Percentiles rank a stretch among this genome's conserved stretches.
Evolutionary conservation across 2,888 invertebrate species (phyloP).

Genomic region (Lampropteryx suffumata): DNA sequence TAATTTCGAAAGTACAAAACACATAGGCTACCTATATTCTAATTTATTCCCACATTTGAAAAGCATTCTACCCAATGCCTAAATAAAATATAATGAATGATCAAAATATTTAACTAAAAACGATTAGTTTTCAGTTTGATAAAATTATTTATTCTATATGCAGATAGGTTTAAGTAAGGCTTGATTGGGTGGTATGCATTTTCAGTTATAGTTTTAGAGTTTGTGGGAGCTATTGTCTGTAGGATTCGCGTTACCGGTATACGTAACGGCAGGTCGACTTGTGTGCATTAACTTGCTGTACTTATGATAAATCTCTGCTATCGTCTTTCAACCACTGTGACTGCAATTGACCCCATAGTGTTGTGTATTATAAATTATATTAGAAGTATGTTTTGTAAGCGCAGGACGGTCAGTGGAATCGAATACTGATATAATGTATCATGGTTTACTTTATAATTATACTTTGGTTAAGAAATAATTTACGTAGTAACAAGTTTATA

Average conservation of each 20-base stretch:
- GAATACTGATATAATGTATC: conserved; percentile 73
- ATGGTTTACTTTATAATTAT: conserved; percentile 78
- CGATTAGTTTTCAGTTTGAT: conserved; percentile 64
- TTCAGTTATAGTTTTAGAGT: conserved; percentile 42
- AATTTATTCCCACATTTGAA: conserved; percentile 55
- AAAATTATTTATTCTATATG: conserved; percentile 70
- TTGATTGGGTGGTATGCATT: conserved; percentile 53
- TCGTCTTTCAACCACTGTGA: conserved; percentile 65
- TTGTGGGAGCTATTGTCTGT: conserved; percentile 27
- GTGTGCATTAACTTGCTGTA: conserved; percentile 54
- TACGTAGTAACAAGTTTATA: conserved; percentile 71
- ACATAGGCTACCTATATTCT: conserved; percentile 64
- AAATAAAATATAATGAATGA: conserved; percentile 56
- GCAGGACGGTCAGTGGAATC: conserved; percentile 62
- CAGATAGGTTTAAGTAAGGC: conserved; percentile 58
- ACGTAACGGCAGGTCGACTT: conserved; percentile 39
- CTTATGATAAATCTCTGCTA: conserved; percentile 61
- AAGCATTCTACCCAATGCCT: conserved; percentile 55
- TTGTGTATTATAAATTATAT: conserved; percentile 78
- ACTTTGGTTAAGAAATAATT: conserved; percentile 80
- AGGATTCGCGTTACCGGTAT: conserved; percentile 32
- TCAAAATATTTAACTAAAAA: conserved; percentile 67
- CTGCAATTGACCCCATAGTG: conserved; percentile 70
- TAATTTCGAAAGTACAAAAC: conserved; percentile 79
- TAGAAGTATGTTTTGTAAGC: conserved; percentile 64